Evolutionary conservation across 2,113 vertebrate genomes (phyloP).

Genomic region (Enhydra lutris): DNA sequence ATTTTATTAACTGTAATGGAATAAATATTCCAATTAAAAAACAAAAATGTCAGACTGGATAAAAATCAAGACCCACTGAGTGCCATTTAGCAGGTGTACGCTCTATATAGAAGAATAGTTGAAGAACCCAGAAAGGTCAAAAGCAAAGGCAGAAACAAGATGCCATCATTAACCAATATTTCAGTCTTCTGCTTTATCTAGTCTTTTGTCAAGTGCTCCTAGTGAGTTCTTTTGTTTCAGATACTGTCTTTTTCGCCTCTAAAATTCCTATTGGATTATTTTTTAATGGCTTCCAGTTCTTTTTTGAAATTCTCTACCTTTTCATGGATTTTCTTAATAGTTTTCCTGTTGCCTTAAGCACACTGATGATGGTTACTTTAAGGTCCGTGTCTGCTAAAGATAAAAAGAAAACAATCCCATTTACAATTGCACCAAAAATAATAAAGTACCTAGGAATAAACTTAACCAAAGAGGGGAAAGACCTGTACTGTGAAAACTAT

Average conservation of each 20-base stretch:
- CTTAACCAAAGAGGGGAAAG: neutral
- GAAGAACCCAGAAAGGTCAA: neutral
- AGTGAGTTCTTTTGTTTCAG: neutral
- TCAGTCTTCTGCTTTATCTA: neutral
- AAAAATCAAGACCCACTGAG: neutral
- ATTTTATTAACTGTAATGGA: neutral
- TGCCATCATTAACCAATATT: neutral
- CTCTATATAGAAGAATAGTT: too few species aligned
- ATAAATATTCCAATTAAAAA: neutral
- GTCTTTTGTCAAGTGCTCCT: neutral
- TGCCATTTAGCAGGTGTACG: neutral
- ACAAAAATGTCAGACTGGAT: neutral
- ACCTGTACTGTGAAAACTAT: neutral
- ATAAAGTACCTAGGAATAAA: neutral
- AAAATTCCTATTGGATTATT: neutral
- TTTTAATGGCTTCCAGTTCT: neutral
- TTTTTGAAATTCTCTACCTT: neutral
- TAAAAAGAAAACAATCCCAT: neutral
- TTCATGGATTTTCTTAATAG: neutral
- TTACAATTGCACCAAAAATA: neutral
- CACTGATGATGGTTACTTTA: neutral
- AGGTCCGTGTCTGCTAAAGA: neutral
- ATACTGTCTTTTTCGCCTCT: neutral
- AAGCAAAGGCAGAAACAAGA: neutral
- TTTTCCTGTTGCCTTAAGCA: neutral